Base-by-base conservation (phyloP, 1,140 invertebrate genomes). In the Zaprionus taronus region DNA sequence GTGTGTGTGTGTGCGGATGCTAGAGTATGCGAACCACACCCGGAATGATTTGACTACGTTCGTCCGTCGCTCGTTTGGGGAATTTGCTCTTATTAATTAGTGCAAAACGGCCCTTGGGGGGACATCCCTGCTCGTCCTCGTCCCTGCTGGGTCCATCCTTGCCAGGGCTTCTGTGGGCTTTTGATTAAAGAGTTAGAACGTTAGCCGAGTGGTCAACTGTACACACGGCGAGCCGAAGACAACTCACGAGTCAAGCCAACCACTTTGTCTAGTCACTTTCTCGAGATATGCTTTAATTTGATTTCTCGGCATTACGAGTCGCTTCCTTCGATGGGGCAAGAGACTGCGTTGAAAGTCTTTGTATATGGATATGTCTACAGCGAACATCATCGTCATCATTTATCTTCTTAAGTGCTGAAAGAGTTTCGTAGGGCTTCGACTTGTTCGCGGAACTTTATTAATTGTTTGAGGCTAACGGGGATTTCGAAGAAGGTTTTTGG, bases 51-150 rank as follows among this genome's bases (percentile, higher is more conserved):
- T 47, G 28, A 75, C 28, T 64, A 51, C 67, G 74, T 70, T 72
- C 64, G 63, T 77, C 63, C 66, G 56, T 41, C 55, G 47, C 64
- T 77, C 75, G 75, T 77, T 77, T 68, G 72, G 85, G 79, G 85
- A 81, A 90, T 89, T 90, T 79, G 72, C 81, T 81, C 81, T 89
- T 89, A 89, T 89, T 89, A 89, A 89, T 89, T 89, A 89, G 86
- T 85, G 85, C 81, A 89, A 89, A 89, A 89, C 77, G 85, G 85
- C 82, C 85, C 85, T 89, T 76, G 85, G 85, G 84, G 84, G 85
- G 69, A 69, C 60, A 36, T 60, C 51, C 36, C 53, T 20, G 28
- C 6, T 26, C 41, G 49, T 31, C 0, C 6, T 26, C 41, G 49
- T 31, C 0, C 17, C 22, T 22, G 22, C 22, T 22, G 3, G 14